Evolutionary conservation across 2,888 invertebrate species (phyloP), one percentile per base, ranked within the genome.

Genomic region (Buathra laborator): DNA sequence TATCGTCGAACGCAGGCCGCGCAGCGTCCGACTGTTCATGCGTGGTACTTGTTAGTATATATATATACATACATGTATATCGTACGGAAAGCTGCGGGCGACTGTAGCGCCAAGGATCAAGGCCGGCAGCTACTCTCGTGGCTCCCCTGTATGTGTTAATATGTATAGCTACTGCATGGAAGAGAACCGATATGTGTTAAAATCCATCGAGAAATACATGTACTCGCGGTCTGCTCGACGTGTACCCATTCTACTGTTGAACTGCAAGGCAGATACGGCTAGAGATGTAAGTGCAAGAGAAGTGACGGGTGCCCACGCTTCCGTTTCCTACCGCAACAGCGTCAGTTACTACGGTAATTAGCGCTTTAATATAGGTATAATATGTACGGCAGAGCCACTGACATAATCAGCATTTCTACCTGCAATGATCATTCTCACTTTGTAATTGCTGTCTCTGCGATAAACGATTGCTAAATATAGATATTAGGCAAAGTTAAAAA

Each of bases 51-150:
- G 75, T 75, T 70, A 32, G 71, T 81, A 78, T 77, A 67, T 64
- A 77, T 77, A 68, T n/a, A 32, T 7, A 6, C 37, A 16, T 43
- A 2, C 19, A 3, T 43, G 62, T 43, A 16, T 16, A 3, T 46
- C 6, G 75, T 77, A 46, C 78, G 87, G 80, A 85, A 86, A 84
- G 89, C 91, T 91, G 86, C 88, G 83, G 89, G 89, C 92, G 91
- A 92, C 90, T 92, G 90, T 90, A 93, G 92, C 93, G 92, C 92
- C 90, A 93, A 92, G 93, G 93, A 93, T 92, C 93, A 93, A 93
- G 93, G 93, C 93, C 93, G 92, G 90, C 89, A 86, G 89, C 89
- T 91, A 91, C 80, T 80, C 83, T 83, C 79, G 32, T 59, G 81
- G 46, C 19, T 68, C 66, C 7, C 75, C 46, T 81, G 59, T 72